A percentile compares a stretch with the other conserved stretches of the same genome.
Conservation (phyloP, 2,888 invertebrate species). For the Gastracanthus pulcherrimus region DNA sequence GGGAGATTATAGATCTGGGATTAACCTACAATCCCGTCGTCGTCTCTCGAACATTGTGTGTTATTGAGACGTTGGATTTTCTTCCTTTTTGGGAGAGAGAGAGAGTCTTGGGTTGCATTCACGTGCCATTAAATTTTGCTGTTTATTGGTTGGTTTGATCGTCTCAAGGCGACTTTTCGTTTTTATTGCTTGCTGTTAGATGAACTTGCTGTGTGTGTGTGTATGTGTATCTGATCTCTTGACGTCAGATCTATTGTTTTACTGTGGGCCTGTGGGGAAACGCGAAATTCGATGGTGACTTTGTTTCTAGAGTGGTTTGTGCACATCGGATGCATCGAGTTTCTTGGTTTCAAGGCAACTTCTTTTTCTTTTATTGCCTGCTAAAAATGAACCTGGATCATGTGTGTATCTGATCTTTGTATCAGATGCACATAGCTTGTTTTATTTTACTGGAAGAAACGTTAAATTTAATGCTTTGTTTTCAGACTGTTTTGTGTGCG, state of each 20-base stretch:
- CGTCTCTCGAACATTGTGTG: not conserved
- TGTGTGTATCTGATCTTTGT: too few relatives aligned
- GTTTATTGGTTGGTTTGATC: not conserved
- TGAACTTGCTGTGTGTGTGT: not conserved
- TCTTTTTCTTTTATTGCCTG: too few relatives aligned
- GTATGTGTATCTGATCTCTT: constrained; percentile 19
- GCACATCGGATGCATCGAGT: too few relatives aligned
- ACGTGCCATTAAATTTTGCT: not conserved
- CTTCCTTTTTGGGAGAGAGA: not conserved
- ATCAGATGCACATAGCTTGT: too few relatives aligned
- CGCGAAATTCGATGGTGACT: not conserved
- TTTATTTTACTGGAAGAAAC: too few relatives aligned
- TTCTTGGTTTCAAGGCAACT: too few relatives aligned
- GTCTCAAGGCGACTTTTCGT: not conserved
- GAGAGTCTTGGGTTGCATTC: not conserved
- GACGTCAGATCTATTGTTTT: not conserved
- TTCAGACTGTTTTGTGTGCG: too few relatives aligned
- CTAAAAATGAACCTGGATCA: too few relatives aligned
- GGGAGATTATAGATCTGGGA: too few relatives aligned
- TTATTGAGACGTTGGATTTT: not conserved
- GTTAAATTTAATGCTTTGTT: too few relatives aligned
- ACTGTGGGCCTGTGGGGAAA: not conserved
- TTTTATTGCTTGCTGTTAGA: not conserved
- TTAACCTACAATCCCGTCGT: constrained; percentile 28
- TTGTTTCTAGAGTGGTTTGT: not conserved